phyloP scores from a whole-genome alignment of 2,797 vertebrate genomes.

The Melanotaenia trifasciata region DNA sequence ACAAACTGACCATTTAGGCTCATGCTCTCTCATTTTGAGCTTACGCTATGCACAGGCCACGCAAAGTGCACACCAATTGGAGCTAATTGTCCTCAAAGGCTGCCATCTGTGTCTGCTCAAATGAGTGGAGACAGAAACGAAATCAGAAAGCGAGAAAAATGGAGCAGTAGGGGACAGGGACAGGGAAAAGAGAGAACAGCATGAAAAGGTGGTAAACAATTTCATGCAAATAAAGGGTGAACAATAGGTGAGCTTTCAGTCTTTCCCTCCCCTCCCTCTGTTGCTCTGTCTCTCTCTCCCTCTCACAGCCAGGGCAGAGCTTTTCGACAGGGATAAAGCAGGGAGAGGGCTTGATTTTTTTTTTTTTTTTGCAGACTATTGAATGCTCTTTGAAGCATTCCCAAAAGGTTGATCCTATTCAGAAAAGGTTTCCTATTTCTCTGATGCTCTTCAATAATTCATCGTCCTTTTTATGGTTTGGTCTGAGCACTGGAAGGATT shows the following conservation, averaged over 20 bases:
- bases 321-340: slow-evolving; percentile 76
- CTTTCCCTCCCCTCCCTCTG: slow-evolving; percentile 42
- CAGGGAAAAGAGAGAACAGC: slow-evolving; percentile 64
- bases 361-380: slow-evolving; percentile 67
- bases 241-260: slow-evolving; percentile 77
- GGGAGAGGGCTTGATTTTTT: slow-evolving; percentile 57
- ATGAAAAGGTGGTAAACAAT: slow-evolving; percentile 82
- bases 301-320: slow-evolving; percentile 72
- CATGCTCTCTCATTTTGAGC: slow-evolving; percentile 9
- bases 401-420: slow-evolving; percentile 85
- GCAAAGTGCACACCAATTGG: slow-evolving; percentile 14
- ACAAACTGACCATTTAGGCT: neutral
- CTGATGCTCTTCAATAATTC: slow-evolving; percentile 85
- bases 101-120: slow-evolving; percentile 56
- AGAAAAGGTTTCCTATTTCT: slow-evolving; percentile 83
- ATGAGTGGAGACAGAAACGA: slow-evolving; percentile 51
- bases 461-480: slow-evolving; percentile 81
- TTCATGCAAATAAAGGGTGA: slow-evolving; percentile 82
- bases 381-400: slow-evolving; percentile 84
- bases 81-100: slow-evolving; percentile 55
- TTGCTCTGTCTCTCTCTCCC: slow-evolving; percentile 55
- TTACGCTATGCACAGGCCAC: neutral
- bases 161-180: slow-evolving; percentile 65
- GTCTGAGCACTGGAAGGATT: slow-evolving; percentile 79
- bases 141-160: slow-evolving; percentile 60